These are phyloP conservation scores for Pao palembangensis DNA, from an alignment of 2,113 vertebrate species.

Conservation along the genomic window DNA sequence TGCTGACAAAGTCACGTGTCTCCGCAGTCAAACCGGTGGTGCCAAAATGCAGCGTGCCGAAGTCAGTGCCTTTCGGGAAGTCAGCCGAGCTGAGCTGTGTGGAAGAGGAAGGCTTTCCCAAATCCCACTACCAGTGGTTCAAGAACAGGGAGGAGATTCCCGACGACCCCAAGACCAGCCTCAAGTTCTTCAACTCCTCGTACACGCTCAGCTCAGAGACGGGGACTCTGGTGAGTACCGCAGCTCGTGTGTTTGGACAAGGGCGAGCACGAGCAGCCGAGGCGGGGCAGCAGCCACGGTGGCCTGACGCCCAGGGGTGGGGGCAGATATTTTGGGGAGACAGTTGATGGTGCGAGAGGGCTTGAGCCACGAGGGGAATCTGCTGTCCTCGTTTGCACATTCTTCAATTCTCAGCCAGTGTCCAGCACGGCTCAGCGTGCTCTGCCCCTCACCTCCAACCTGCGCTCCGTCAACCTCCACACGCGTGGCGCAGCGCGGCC, in stretches of 20 bases:
- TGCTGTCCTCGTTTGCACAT: constrained; percentile 74
- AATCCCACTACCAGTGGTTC: constrained; percentile 92
- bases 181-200: constrained; percentile 84
- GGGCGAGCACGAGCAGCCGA: constrained; percentile 35
- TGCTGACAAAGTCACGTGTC: constrained; percentile 30
- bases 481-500: constrained; percentile 22
- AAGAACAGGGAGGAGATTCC: constrained; percentile 84
- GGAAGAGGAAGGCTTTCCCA: constrained; percentile 88
- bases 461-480: constrained; percentile 37
- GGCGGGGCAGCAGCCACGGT: constrained; percentile 52
- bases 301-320: constrained; percentile 61
- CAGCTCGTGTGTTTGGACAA: constrained; percentile 37
- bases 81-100: constrained; percentile 84
- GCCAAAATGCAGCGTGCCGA: constrained; percentile 87
- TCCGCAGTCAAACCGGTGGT: constrained; percentile 85
- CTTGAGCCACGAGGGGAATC: constrained; percentile 70
- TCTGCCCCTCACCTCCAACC: constrained; percentile 16
- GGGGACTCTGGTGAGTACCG: constrained; percentile 86
- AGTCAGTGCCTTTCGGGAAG: constrained; percentile 92
- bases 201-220: constrained; percentile 79
- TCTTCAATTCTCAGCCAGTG: constrained; percentile 56
- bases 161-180: constrained; percentile 78
- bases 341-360: constrained; percentile 73
- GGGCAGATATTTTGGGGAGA: constrained; percentile 75
- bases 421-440: constrained; percentile 32